A percentile compares a stretch with the other conserved stretches of the same genome.
Conservation (phyloP, 2,113 vertebrate species). For the Thermophis baileyi region DNA sequence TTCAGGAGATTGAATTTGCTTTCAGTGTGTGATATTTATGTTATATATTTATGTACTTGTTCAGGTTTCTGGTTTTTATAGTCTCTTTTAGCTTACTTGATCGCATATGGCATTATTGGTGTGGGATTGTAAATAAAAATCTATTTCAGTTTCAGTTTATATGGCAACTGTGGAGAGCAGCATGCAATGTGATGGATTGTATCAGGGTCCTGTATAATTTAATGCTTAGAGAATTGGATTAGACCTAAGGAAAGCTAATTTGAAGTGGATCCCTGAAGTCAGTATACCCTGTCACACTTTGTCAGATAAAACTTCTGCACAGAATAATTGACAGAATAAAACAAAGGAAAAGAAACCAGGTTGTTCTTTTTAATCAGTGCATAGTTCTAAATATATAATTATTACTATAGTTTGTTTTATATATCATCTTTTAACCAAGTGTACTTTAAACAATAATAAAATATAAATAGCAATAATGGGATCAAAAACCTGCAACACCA, state of each 20-base stretch:
- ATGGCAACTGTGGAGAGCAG: neutral
- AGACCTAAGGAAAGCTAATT: neutral
- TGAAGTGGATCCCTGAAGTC: neutral
- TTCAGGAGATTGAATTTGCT: neutral
- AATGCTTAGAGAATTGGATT: neutral
- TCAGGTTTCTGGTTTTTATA: neutral
- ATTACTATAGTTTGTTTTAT: neutral
- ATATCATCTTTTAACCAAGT: neutral
- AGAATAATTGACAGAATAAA: neutral
- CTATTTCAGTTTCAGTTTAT: neutral
- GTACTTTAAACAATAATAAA: neutral
- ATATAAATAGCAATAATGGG: neutral
- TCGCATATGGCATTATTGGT: neutral
- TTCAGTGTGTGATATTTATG: neutral
- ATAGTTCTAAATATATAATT: neutral
- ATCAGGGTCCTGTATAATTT: neutral
- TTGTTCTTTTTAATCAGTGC: neutral
- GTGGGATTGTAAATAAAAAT: neutral
- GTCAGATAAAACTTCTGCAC: neutral
- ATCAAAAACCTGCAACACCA: neutral
- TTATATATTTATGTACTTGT: neutral
- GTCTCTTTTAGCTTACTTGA: neutral
- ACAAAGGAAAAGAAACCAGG: neutral
- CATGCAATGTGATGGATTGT: neutral
- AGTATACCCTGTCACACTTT: neutral